Evolutionary conservation across 2,113 vertebrate genomes (phyloP).

Genomic region (Phoxinus phoxinus): DNA sequence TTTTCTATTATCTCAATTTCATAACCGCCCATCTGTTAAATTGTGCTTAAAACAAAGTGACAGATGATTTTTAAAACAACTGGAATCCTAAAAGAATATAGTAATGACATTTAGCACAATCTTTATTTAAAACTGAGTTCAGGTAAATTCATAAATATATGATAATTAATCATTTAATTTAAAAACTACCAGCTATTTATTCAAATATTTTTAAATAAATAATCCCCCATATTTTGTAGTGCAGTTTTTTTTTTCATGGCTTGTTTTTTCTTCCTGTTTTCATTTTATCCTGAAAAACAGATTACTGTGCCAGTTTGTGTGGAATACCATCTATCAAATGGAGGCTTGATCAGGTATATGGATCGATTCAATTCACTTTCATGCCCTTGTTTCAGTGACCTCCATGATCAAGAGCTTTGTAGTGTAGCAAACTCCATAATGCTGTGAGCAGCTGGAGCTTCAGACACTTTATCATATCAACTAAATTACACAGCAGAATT

Average conservation of each 20-base stretch:
- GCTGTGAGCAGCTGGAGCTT: conserved; percentile 1
- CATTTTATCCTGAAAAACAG: conserved; percentile 42
- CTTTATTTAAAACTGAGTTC: background rate
- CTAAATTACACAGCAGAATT: conserved; percentile 33
- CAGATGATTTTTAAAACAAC: background rate
- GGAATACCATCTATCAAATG: conserved; percentile 53
- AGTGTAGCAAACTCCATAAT: conserved; percentile 32
- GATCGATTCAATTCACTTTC: conserved; percentile 53
- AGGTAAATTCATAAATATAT: background rate
- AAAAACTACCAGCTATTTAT: no score
- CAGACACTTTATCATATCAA: conserved; percentile 29
- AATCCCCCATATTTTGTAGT: conserved; percentile 7
- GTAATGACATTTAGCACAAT: no score
- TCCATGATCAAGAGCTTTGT: conserved; percentile 33
- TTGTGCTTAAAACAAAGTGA: background rate
- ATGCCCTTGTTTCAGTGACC: conserved; percentile 42
- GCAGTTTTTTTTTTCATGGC: background rate
- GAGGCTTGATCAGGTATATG: conserved; percentile 51
- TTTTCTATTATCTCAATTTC: background rate
- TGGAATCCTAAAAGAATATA: no score
- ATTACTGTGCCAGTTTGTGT: conserved; percentile 44
- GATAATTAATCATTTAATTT: background rate
- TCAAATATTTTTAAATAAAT: background rate
- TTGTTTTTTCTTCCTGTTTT: background rate
- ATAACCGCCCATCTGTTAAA: background rate